Base-by-base conservation (phyloP, 1,140 invertebrate species). In the Orius insidiosus region DNA sequence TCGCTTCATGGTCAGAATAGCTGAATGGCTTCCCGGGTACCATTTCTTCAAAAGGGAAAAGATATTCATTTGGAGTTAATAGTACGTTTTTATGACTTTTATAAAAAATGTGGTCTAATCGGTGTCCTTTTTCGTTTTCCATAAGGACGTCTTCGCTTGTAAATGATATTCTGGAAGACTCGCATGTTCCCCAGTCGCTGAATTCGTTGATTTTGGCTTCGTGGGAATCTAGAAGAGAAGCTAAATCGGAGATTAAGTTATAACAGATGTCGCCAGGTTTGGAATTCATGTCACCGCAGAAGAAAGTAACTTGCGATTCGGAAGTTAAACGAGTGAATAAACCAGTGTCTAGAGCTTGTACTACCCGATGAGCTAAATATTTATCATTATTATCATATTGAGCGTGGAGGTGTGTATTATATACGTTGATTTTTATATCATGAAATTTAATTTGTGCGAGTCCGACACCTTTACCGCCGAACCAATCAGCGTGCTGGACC, bases 401-500 rank as follows among this genome's bases (percentile, higher is more conserved):
- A n/a, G 92, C 92, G 69, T 97, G 92, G 24, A 96, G 66, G 85
- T 98, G 92, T 54, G 89, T 83, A 49, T 79, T 78, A 63, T 94
- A 96, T 50, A 97, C 61, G 66, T 90, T 81, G 14, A 96, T 66
- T 42, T 69, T 68, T 45, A 80, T 65, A 48, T 80, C 74, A 13
- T 73, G 64, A 47, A 74, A 62, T 49, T 75, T 65, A 7, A 94
- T 68, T 55, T 73, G 74, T 56, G 83, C 89, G n/a, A 97, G 62
- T 8, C 88, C 92, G 43, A 96, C 76, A 32, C 90, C 90, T 73
- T 97, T 97, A 5, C 92, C 93, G 43, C 88, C 93, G 67, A 94
- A 97, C 93, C 93, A 98, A 61, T 97, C 93, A 1, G 87, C 93
- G 65, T 96, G 92, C 39, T 90, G 84, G 52, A 97, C 71, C 64